phyloP scores from a whole-genome alignment of 2,888 invertebrate genomes.

The Cryptocheilus praepositus region DNA sequence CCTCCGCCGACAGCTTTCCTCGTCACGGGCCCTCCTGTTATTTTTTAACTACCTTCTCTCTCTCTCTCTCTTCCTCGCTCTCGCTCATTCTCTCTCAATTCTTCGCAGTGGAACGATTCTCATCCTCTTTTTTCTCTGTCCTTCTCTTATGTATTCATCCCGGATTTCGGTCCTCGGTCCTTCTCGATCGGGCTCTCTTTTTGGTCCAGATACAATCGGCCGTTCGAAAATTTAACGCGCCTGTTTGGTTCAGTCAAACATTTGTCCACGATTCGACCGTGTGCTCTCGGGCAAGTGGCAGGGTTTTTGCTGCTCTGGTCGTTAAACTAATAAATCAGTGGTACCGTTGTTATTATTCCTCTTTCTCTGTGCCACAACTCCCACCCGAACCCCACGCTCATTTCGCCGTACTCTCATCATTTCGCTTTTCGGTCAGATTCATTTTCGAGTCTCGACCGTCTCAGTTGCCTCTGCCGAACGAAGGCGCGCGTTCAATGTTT shows the following conservation, averaged over 20 bases:
- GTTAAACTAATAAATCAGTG: constrained; percentile 60
- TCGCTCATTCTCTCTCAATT: constrained; percentile 10
- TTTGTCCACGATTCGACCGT: constrained; percentile 50
- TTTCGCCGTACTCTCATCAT: not conserved
- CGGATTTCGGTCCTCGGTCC: constrained; percentile 1
- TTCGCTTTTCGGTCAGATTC: too few relatives aligned
- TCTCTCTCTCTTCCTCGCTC: constrained; percentile 3
- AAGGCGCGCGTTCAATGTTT: constrained; percentile 20
- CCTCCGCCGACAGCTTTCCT: constrained; percentile 1
- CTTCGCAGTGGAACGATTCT: constrained; percentile 24
- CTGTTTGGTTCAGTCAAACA: constrained; percentile 60
- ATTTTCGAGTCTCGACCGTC: too few relatives aligned
- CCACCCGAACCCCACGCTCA: too few relatives aligned
- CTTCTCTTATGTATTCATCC: not conserved
- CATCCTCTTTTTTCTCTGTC: not conserved
- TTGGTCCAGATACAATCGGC: constrained; percentile 38
- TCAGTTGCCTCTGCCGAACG: too few relatives aligned
- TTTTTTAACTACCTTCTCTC: constrained; percentile 17
- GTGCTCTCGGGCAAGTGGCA: constrained; percentile 41
- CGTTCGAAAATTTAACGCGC: constrained; percentile 58
- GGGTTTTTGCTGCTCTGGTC: constrained; percentile 51
- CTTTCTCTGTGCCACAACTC: constrained; percentile 11
- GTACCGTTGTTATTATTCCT: constrained; percentile 51
- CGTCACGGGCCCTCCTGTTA: too few relatives aligned
- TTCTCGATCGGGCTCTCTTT: constrained; percentile 23